Evolutionary conservation across 2,113 vertebrate genomes (phyloP).

Genomic region (Pycnonotus jocosus): DNA sequence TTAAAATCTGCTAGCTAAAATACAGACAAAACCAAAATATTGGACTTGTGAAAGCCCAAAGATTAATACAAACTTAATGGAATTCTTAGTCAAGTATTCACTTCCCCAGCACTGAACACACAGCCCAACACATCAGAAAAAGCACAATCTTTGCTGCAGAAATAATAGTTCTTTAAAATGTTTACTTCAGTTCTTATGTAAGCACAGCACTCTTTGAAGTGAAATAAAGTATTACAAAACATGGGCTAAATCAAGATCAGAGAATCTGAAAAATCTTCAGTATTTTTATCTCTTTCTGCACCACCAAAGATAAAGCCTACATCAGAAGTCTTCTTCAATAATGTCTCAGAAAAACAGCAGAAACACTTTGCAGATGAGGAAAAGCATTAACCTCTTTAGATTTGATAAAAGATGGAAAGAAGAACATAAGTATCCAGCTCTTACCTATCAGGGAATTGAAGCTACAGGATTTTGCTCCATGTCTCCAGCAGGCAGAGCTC

Average conservation of each 20-base stretch:
- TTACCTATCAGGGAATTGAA: neutral
- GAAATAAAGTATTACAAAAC: conserved; percentile 7
- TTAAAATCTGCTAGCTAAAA: neutral
- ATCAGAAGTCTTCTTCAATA: neutral
- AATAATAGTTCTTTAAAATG: neutral
- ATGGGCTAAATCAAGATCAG: neutral
- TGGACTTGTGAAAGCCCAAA: neutral
- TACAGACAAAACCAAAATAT: neutral
- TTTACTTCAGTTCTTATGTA: neutral
- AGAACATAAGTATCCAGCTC: neutral
- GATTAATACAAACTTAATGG: neutral
- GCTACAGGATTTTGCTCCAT: accelerated
- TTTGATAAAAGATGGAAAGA: neutral
- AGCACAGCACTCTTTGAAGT: neutral
- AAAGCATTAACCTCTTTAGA: neutral
- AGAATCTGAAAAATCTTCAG: neutral
- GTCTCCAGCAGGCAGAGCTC: accelerated
- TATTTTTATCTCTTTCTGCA: conserved; percentile 2
- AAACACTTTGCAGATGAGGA: neutral
- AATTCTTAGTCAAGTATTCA: neutral
- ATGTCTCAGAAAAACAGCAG: neutral
- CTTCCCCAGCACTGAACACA: neutral
- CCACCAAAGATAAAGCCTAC: neutral
- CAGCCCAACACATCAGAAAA: accelerated
- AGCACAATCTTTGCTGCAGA: neutral